Percentiles rank a stretch among this genome's conserved stretches.
phyloP scores from a whole-genome alignment of 2,888 invertebrate species.

The Hyposoter didymator region DNA sequence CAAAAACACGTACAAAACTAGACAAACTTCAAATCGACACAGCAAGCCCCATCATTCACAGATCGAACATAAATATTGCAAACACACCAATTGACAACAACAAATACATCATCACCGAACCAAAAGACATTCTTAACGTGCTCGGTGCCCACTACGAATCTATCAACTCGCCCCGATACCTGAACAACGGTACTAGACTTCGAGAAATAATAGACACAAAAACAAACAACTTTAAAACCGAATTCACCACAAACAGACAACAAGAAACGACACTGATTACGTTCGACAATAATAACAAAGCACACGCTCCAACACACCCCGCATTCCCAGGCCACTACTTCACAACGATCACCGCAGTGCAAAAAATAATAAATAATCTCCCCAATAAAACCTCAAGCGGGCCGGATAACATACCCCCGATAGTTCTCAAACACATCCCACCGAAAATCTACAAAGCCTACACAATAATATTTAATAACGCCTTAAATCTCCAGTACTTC shows the following conservation, averaged over 20 bases:
- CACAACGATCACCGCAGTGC: not conserved
- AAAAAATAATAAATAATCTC: not conserved
- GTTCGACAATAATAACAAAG: not conserved
- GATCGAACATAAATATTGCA: not conserved
- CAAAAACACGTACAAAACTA: not conserved
- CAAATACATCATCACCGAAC: conserved; percentile 1
- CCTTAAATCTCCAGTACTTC: not conserved
- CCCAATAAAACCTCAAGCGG: conserved; percentile 3
- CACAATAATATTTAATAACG: not conserved
- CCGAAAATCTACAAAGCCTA: not conserved
- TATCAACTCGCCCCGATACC: no score
- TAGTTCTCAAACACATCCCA: conserved; percentile 1
- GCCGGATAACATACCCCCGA: not conserved
- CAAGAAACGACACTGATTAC: not conserved
- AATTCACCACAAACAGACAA: not conserved
- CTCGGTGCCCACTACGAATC: no score
- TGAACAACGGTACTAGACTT: no score
- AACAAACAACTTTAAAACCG: no score
- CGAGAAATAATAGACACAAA: no score
- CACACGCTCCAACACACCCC: not conserved
- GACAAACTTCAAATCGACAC: not conserved
- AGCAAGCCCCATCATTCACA: not conserved
- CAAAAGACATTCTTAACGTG: no score
- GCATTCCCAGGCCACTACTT: not conserved
- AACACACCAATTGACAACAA: not conserved